Evolutionary conservation across 2,888 invertebrate genomes (phyloP).

Genomic region (Lutraria lutraria): DNA sequence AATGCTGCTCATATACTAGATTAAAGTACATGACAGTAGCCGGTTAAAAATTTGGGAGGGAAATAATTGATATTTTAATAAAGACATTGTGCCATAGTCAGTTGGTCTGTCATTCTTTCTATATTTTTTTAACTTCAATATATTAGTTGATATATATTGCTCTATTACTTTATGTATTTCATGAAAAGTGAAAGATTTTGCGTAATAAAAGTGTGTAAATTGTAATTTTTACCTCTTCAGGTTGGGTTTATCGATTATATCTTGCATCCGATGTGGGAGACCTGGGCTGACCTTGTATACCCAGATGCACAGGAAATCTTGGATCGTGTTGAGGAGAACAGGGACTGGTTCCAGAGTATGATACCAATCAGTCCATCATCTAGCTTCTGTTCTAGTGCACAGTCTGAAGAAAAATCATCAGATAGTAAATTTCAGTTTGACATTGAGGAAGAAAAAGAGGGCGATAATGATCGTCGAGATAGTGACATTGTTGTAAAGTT

Average conservation of each 20-base stretch:
- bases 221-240: constrained; percentile 84
- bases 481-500: constrained; percentile 59
- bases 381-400: constrained; percentile 79
- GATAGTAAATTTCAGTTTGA: constrained; percentile 81
- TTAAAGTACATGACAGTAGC: too few relatives aligned
- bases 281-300: constrained; percentile 99
- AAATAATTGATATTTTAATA: too few relatives aligned
- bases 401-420: constrained; percentile 66
- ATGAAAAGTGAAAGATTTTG: too few relatives aligned
- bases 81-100: too few relatives aligned
- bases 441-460: constrained; percentile 78
- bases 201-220: background rate
- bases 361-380: constrained; percentile 95
- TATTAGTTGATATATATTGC: too few relatives aligned
- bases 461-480: constrained; percentile 31
- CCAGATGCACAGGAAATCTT: constrained; percentile 99
- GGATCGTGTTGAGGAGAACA: constrained; percentile 98
- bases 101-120: too few relatives aligned
- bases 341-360: constrained; percentile 97
- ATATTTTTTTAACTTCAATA: too few relatives aligned
- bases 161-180: too few relatives aligned
- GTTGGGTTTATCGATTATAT: constrained; percentile 99
- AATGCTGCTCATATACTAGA: too few relatives aligned
- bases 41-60: too few relatives aligned
- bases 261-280: constrained; percentile 99